Percentiles rank a stretch among this genome's conserved stretches.
phyloP scores from a whole-genome alignment of 2,113 vertebrate genomes.

The Aptenodytes patagonicus region DNA sequence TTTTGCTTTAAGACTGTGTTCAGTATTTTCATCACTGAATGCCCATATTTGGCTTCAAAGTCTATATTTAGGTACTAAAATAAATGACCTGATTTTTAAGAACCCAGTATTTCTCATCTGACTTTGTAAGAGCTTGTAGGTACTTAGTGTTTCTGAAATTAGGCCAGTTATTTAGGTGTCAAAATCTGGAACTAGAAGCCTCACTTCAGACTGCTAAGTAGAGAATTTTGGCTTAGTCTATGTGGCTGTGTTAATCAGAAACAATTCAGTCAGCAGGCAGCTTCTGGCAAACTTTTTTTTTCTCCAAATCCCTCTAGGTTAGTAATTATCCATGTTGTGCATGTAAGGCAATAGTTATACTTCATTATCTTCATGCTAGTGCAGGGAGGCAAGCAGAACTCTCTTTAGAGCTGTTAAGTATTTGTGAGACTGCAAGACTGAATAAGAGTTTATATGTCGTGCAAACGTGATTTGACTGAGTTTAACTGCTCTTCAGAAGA shows the following conservation, averaged over 20 bases:
- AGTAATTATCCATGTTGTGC: background rate
- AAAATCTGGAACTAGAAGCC: background rate
- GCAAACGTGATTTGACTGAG: background rate
- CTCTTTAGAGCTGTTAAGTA: background rate
- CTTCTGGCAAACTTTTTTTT: background rate
- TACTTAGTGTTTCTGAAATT: background rate
- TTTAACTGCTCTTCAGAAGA: background rate
- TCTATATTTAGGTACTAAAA: background rate
- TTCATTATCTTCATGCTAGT: background rate
- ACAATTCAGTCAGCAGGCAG: background rate
- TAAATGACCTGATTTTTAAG: conserved; percentile 22
- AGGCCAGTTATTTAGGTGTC: background rate
- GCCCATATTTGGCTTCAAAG: background rate
- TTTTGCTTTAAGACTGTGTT: background rate
- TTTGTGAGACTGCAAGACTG: background rate
- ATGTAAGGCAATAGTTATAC: background rate
- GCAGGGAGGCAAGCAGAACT: background rate
- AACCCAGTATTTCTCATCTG: background rate
- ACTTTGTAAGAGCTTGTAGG: background rate
- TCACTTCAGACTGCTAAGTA: background rate
- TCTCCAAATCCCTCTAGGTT: background rate
- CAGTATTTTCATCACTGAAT: background rate
- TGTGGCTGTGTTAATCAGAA: conserved; percentile 4
- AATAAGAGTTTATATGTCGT: background rate
- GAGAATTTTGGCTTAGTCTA: background rate